Evolutionary conservation across 2,888 invertebrate genomes (phyloP), one percentile per base, ranked within the genome.

Genomic region (Ariolimax columbianus): DNA sequence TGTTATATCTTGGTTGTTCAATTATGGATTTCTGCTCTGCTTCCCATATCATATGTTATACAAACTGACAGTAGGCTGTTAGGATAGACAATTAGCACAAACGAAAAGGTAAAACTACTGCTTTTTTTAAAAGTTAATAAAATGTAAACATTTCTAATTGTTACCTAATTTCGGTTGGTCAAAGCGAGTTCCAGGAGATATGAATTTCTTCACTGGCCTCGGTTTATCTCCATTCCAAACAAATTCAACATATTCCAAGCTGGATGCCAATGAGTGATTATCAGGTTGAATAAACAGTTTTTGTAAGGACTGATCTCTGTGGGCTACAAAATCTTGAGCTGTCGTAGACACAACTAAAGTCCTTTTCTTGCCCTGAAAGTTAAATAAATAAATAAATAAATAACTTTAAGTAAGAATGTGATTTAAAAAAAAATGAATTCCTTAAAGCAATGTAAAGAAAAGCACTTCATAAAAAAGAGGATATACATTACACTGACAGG

Each of bases 101-200:
- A n/a, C n/a, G n/a, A n/a, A n/a, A n/a, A n/a, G n/a, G n/a, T 23
- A 55, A 55, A 6, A 19, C 3, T 55, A 17, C 23, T 55, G 55
- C 23, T 55, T 55, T 19, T 23, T 23, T 3, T 7, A 55, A 55
- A 19, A 55, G 55, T 2, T 23, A 55, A 19, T 14, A 63, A 63
- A 19, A 55, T n/a, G 59, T 63, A n/a, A 26, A 63, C 59, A 14
- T 9, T 9, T 63, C 14, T 11, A 55, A n/a, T 55, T 4, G 6
- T 63, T 68, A 84, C 83, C 83, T 78, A 78, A 72, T 70, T 78
- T 77, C n/a, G 83, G 83, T n/a, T 72, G 77, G 38, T 84, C 83
- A 63, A 84, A 84, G 9, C 83, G 77, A 51, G 3, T 17, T 9
- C 78, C 78, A 7, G 77, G 83, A 1, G 30, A 3, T 26, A 72